phyloP scores from a whole-genome alignment of 2,113 vertebrate genomes.

The Atractosteus spatula region DNA sequence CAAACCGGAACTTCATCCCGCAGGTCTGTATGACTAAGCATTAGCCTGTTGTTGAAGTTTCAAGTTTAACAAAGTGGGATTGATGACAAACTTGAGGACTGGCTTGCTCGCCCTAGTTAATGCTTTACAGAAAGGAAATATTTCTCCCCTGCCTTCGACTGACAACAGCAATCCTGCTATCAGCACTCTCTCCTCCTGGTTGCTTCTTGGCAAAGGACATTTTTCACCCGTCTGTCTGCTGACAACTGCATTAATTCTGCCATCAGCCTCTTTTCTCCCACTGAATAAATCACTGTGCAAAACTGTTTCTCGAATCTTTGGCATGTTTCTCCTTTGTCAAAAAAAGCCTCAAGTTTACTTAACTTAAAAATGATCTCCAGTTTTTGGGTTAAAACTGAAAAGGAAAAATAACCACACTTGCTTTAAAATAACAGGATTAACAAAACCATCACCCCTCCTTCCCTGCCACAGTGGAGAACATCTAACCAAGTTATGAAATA shows the following conservation, averaged over 20 bases:
- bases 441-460: no score
- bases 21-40: no score
- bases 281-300: constrained; percentile 16
- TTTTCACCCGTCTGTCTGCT: constrained; percentile 18
- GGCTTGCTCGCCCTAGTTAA: background rate
- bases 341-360: background rate
- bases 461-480: no score
- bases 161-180: constrained; percentile 4
- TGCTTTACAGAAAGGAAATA: constrained; percentile 13
- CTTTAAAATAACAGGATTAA: no score
- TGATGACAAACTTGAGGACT: no score
- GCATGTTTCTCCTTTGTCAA: background rate
- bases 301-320: background rate
- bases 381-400: background rate
- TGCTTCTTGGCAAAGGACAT: background rate
- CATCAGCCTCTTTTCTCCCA: constrained; percentile 15
- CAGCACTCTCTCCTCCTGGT: background rate
- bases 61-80: no score
- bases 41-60: no score
- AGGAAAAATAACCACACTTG: no score
- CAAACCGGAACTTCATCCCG: no score
- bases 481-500: no score
- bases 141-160: constrained; percentile 8
- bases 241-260: constrained; percentile 27
- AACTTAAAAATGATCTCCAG: background rate